Base-by-base conservation (phyloP, 2,797 vertebrate genomes). In the Gila robusta region DNA sequence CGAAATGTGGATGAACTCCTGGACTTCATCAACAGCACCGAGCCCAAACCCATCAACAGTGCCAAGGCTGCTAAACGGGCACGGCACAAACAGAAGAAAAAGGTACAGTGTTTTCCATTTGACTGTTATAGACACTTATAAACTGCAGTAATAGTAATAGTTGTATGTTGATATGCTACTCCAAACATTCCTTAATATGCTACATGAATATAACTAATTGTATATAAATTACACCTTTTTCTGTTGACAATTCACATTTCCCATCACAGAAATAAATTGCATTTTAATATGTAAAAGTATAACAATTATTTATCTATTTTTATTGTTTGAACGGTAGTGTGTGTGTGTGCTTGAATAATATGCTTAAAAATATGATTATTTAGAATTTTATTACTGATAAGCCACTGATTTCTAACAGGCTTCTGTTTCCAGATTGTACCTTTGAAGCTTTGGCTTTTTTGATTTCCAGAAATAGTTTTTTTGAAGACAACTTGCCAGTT, bases 81-180 rank as follows among this genome's bases (percentile, higher is more conserved):
- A 52, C 96, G 98, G 81, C 98, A 99, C 95, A 99, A 99, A 95
- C 97, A 98, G 92, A 99, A 99, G 93, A 99, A 99, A 94, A 99
- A 99, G 98, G 96, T 96, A 88, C 19, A 8, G 6, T 23, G 6
- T 37, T 14, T 23, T 56, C 11, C 11, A 11, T 3, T 52, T 54
- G 17, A 64, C 26, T 16, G n/a, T 64, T 64, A 28, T 28, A 16
- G 62, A 64, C 5, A 14, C 59, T 64, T 64, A 32, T 64, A 28
- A 64, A 64, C 11, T 28, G n/a, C n/a, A 28, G n/a, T 6, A 62
- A 62, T 62, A 14, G 59, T 62, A 6, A 26, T 1, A 11, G n/a
- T 26, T 16, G 26, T 28, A 28, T 66, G 14, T 32, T 32, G 28
- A 16, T 17, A 32, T 66, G 64, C 14, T 32, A 7, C 32, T 66